Conservation (phyloP, 2,113 vertebrate genomes). For the Baryphthengus martii region DNA sequence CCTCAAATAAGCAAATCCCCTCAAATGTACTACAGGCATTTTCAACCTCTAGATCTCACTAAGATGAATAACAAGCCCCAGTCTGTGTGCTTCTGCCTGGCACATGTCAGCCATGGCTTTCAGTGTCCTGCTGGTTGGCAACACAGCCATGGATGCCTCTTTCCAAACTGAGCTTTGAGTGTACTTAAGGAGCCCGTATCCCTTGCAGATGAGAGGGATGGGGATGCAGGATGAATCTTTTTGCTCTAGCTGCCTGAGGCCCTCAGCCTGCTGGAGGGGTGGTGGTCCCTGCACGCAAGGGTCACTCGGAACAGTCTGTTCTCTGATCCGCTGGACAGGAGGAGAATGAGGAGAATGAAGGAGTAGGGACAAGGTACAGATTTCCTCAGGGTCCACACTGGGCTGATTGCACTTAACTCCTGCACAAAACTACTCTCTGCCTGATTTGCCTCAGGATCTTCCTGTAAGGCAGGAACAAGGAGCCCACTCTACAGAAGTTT, state of each 20-base stretch:
- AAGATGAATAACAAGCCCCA: no score
- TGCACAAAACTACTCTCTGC: no score
- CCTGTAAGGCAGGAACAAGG: no score
- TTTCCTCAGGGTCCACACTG: neutral
- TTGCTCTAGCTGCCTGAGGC: rapidly evolving
- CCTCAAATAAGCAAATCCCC: rapidly evolving
- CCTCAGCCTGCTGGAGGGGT: no score
- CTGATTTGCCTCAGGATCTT: no score
- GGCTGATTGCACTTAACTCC: no score
- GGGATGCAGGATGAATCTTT: neutral
- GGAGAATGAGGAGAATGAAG: neutral
- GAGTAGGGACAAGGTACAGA: neutral
- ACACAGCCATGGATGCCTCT: no score
- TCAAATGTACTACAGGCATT: rapidly evolving
- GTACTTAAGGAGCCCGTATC: neutral
- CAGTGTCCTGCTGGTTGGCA: neutral
- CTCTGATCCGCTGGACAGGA: neutral
- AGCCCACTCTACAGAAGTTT: no score
- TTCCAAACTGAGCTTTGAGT: no score
- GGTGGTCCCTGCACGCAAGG: no score
- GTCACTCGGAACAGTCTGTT: neutral
- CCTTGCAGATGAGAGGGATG: neutral
- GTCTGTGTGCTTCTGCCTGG: neutral
- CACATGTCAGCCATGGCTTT: no score
- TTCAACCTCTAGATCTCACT: no score